Evolutionary conservation across 2,888 invertebrate genomes (phyloP), one percentile per base, ranked within the genome.

Genomic region (Chaitophorus viminalis): DNA sequence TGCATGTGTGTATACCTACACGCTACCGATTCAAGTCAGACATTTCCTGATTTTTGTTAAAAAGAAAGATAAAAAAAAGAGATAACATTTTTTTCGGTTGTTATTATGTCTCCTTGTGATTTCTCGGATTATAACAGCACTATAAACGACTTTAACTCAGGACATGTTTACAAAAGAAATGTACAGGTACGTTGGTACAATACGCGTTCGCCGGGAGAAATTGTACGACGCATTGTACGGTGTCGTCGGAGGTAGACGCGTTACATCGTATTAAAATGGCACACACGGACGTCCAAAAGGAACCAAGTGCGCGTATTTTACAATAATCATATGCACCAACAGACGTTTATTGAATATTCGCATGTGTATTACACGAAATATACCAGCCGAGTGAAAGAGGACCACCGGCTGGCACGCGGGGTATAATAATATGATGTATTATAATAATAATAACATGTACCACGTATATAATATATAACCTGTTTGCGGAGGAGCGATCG

Each of bases 401-500:
- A 87, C 86, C 86, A 87, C 86, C 86, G 86, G 86, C 60, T 78
- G 74, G 33, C 68, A 46, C 60, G 70, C 29, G 29, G 25, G 39
- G 11, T n/a, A n/a, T n/a, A n/a, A 29, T 31, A 18, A 5, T 46
- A 39, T 81, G 14, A 60, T 31, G 36, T 60, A 60, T 60, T 25
- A 60, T 60, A 60, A 25, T 75, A 76, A 60, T 21, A 60, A 60
- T 8, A 54, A 54, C 54, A 31, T 39, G 76, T 33, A 36, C 21
- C n/a, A n/a, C n/a, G n/a, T n/a, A n/a, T n/a, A n/a, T n/a, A n/a
- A 17, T n/a, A 31, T 82, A 75, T 79, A 39, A 87, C 86, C 79
- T 86, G 86, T 87, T 87, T 25, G 25, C 85, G 85, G 85, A 9
- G 85, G 85, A 9, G 52, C 77, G 79, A 74, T 79, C 21, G 79